Percentiles rank a stretch among this genome's conserved stretches.
These are phyloP conservation scores for Heliconius hermathena DNA, from an alignment of 1,140 invertebrate genomes.

Conservation along the genomic window DNA sequence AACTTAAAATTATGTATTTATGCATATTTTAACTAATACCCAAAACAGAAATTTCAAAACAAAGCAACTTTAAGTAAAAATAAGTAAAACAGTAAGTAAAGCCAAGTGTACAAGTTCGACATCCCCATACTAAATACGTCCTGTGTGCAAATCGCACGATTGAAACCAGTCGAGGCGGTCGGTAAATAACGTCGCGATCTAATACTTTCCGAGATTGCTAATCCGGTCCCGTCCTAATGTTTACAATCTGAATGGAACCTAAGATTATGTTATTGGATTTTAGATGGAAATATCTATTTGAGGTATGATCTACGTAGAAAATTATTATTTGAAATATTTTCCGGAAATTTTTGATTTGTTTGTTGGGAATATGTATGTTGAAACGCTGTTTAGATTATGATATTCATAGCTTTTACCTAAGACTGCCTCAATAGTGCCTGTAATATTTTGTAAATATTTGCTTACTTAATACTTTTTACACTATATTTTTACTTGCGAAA, in stretches of 20 bases:
- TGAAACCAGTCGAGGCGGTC: slow-evolving; percentile 63
- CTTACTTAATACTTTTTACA: no score
- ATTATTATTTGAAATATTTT: background rate
- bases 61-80: background rate
- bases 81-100: background rate
- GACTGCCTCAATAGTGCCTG: background rate
- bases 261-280: slow-evolving; percentile 41
- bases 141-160: slow-evolving; percentile 63
- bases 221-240: slow-evolving; percentile 48
- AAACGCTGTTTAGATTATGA: background rate
- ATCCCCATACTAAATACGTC: slow-evolving; percentile 30
- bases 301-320: slow-evolving; percentile 2
- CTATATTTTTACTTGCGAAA: no score
- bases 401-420: background rate
- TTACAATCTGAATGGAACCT: slow-evolving; percentile 38
- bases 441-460: no score
- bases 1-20: background rate
- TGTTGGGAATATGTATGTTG: background rate
- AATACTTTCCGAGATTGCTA: slow-evolving; percentile 72
- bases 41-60: background rate
- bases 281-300: slow-evolving; percentile 17
- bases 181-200: slow-evolving; percentile 67
- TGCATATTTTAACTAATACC: no score
- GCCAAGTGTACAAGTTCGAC: slow-evolving; percentile 12
- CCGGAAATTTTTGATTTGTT: background rate